Evolutionary conservation across 2,888 invertebrate genomes (phyloP).

Genomic region (Athripsodes cinereus): DNA sequence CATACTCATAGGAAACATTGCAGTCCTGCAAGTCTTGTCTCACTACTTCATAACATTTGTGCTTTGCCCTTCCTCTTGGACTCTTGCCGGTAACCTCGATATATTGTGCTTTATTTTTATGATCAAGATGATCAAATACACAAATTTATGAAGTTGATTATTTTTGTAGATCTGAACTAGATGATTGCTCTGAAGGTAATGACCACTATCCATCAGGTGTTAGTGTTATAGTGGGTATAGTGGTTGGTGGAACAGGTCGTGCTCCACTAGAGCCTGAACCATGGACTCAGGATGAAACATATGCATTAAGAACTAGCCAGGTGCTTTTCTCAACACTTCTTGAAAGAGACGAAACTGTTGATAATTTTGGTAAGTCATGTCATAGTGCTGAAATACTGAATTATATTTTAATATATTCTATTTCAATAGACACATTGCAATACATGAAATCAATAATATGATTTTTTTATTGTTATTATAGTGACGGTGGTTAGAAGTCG

Average conservation of each 20-base stretch:
- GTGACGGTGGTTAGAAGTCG: slow-evolving; percentile 36
- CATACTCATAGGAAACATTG: too few species aligned
- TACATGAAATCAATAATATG: background rate
- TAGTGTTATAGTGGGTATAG: slow-evolving; percentile 60
- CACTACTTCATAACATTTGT: too few species aligned
- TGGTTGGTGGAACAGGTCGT: slow-evolving; percentile 61
- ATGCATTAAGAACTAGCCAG: slow-evolving; percentile 41
- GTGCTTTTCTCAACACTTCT: slow-evolving; percentile 69
- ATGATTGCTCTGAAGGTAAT: slow-evolving; percentile 72
- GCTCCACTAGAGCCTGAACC: slow-evolving; percentile 62
- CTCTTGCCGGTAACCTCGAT: too few species aligned
- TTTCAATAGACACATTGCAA: too few species aligned
- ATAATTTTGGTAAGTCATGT: slow-evolving; percentile 64
- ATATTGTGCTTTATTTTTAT: too few species aligned
- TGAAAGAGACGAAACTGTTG: slow-evolving; percentile 77
- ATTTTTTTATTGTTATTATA: slow-evolving; percentile 26
- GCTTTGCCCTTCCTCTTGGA: too few species aligned
- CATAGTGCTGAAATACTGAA: background rate
- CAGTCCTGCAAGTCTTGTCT: too few species aligned
- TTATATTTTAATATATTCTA: background rate
- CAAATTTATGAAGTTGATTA: background rate
- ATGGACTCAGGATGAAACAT: slow-evolving; percentile 66
- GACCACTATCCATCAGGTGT: slow-evolving; percentile 68
- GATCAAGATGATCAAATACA: too few species aligned
- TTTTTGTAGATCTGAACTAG: slow-evolving; percentile 60